A percentile compares a stretch with the other conserved stretches of the same genome.
These are phyloP conservation scores for Galago senegalensis DNA, from an alignment of 2,797 vertebrate species.

Conservation along the genomic window DNA sequence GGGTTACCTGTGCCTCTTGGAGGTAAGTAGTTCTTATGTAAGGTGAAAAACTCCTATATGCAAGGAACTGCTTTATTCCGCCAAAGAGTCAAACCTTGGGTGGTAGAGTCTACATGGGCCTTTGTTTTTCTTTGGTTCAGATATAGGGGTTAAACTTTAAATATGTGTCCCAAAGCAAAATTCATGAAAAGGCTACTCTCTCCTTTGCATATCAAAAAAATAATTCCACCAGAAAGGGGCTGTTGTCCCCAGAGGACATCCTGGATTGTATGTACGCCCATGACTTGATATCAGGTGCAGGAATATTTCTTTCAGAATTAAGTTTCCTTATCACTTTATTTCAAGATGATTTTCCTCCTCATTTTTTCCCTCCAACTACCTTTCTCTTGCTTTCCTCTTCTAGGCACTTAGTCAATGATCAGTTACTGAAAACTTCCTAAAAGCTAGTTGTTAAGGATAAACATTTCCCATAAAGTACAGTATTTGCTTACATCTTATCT, in stretches of 20 bases:
- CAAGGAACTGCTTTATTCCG: not conserved
- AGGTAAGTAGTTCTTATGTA: not conserved
- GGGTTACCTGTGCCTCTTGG: not conserved
- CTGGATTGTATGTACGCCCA: not conserved
- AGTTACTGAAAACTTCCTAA: not conserved
- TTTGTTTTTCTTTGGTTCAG: not conserved
- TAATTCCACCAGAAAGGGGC: not conserved
- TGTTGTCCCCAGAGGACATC: not conserved
- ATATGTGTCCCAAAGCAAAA: not conserved
- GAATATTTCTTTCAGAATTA: not conserved
- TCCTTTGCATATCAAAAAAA: not conserved
- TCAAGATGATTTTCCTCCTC: not conserved
- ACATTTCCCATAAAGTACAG: conserved; percentile 6
- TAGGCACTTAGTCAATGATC: not conserved
- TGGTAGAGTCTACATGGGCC: not conserved
- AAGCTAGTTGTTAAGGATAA: not conserved
- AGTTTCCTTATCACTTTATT: conserved; percentile 8
- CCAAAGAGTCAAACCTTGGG: not conserved
- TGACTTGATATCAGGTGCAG: not conserved
- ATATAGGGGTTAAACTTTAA: not conserved
- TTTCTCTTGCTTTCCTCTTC: not conserved
- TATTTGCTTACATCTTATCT: not conserved
- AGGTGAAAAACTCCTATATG: not conserved
- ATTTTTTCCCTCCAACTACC: not conserved
- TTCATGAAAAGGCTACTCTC: not conserved